phyloP scores from a whole-genome alignment of 2,113 vertebrate species.

The Rhinogobius similis region DNA sequence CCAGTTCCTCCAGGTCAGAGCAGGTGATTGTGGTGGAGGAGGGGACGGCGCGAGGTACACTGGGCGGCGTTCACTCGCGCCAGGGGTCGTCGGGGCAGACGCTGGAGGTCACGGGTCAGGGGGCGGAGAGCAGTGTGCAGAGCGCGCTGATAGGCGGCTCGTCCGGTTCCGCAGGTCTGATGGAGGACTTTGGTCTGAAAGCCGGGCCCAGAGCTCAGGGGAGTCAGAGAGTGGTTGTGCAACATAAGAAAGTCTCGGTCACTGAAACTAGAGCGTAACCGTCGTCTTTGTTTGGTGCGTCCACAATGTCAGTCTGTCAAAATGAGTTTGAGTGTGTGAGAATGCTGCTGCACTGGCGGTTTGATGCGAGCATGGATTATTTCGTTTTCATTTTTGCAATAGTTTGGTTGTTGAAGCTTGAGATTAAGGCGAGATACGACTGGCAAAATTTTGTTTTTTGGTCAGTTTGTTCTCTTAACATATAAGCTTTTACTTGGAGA shows the following conservation, averaged over 20 bases:
- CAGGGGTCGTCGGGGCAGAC: conserved; percentile 20
- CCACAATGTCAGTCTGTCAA: conserved; percentile 6
- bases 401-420: neutral
- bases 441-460: too few relatives aligned
- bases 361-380: too few relatives aligned
- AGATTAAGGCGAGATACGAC: too few relatives aligned
- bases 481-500: too few relatives aligned
- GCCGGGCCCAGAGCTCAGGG: conserved; percentile 45
- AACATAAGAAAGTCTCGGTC: conserved; percentile 66
- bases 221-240: conserved; percentile 59
- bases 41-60: conserved; percentile 33
- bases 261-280: conserved; percentile 60
- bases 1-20: conserved; percentile 25
- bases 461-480: too few relatives aligned
- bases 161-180: conserved; percentile 33
- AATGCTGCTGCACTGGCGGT: neutral
- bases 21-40: conserved; percentile 56
- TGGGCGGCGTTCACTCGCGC: conserved; percentile 22
- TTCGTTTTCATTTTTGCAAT: neutral
- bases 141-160: conserved; percentile 31
- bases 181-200: conserved; percentile 31
- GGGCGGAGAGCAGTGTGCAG: conserved; percentile 22
- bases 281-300: neutral
- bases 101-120: conserved; percentile 35
- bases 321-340: neutral